Evolutionary conservation across 2,888 invertebrate genomes (phyloP), one percentile per base, ranked within the genome.

Genomic region (Scaptomyza tumidula): DNA sequence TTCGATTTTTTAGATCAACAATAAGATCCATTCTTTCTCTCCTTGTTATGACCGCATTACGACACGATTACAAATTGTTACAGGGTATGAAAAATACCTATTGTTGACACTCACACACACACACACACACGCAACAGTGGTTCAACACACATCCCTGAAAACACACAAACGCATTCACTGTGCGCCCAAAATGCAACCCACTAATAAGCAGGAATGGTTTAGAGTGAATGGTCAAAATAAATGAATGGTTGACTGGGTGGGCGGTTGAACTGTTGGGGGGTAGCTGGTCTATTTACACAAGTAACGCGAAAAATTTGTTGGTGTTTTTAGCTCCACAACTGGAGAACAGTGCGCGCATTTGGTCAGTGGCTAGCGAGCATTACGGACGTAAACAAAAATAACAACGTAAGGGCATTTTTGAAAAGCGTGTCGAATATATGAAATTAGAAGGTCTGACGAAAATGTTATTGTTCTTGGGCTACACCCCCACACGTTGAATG

Each of bases 321-420:
- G 19, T 19, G 58, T 60, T 73, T 52, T 65, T 57, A 44, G 48
- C 71, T 59, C 45, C 56, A 69, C 63, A 77, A 75, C 64, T 62
- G 67, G 80, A 70, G 58, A 70, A 46, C 62, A 69, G 66, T 61
- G 64, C 70, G 66, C 86, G 16, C 50, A 83, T 77, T 86, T 77
- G 58, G 44, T 57, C 70, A 62, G 77, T 72, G 84, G 50, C 84
- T 62, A 61, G 77, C 79, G 62, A 75, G 50, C 76, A 71, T 71
- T 24, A 24, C 64, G 62, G 77, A 67, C 70, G 71, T 67, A 16
- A 16, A 16, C 16, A 44, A 44, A 31, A 33, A 16, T n/a, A 27
- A 41, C 6, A 35, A 33, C 37, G 7, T 37, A 24, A 35, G 29
- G 31, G 35, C 37, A 14, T 33, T 16, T 16, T 39, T 24, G n/a